These are phyloP conservation scores for Palythoa grandiflora DNA, from an alignment of 92 coral and sea anemone genomes.

Conservation along the genomic window DNA sequence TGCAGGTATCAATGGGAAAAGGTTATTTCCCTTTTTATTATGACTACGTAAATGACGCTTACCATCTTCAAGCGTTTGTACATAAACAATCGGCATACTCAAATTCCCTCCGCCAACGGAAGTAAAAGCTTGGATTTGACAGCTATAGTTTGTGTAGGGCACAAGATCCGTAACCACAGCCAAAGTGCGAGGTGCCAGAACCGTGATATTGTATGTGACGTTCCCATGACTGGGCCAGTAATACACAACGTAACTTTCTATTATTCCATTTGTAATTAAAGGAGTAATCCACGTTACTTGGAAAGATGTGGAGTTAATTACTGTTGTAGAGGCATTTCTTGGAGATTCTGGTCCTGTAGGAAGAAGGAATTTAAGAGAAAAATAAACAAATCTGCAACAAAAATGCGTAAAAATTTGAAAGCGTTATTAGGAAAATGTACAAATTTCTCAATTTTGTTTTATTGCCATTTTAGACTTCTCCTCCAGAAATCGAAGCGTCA, in stretches of 20 bases:
- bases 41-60: background rate
- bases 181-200: slow-evolving; percentile 15
- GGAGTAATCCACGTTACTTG: slow-evolving; percentile 65
- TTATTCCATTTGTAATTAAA: slow-evolving; percentile 62
- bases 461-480: too few species aligned
- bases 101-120: slow-evolving; percentile 62
- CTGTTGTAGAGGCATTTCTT: slow-evolving; percentile 25
- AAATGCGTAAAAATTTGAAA: background rate
- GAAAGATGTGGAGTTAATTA: slow-evolving; percentile 49
- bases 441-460: too few species aligned
- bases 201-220: slow-evolving; percentile 3
- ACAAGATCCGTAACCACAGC: slow-evolving; percentile 25
- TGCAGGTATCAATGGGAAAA: too few species aligned
- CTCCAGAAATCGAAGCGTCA: too few species aligned
- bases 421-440: background rate
- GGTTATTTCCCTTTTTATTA: too few species aligned
- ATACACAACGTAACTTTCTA: slow-evolving; percentile 53
- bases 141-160: slow-evolving; percentile 65
- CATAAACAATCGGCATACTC: slow-evolving; percentile 39
- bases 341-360: slow-evolving; percentile 67
- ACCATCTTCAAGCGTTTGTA: slow-evolving; percentile 70
- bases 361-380: background rate
- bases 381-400: background rate
- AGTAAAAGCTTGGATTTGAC: slow-evolving; percentile 66
- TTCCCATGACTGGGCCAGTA: slow-evolving; percentile 30